These are phyloP conservation scores for Palloptera scutellata DNA, from an alignment of 2,888 invertebrate species.

Conservation along the genomic window DNA sequence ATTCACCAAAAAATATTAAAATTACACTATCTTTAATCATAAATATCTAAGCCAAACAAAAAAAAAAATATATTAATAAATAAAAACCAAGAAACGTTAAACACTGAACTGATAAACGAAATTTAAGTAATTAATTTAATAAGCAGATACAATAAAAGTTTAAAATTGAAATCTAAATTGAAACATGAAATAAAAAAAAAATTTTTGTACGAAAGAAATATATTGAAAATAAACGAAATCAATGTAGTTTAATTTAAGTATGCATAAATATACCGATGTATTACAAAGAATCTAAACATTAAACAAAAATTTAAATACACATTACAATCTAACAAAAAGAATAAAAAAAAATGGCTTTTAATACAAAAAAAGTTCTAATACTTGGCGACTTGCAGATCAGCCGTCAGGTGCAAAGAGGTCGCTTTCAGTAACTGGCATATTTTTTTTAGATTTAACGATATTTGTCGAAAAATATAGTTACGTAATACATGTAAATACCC, in stretches of 20 bases:
- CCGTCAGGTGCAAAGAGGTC: background rate
- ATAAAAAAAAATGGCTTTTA: background rate
- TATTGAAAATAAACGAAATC: background rate
- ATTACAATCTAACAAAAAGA: background rate
- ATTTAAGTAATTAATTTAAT: background rate
- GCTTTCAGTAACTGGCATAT: background rate
- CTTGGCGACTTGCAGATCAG: too few species aligned
- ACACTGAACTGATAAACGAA: constrained; percentile 25
- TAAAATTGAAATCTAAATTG: background rate
- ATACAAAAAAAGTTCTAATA: background rate
- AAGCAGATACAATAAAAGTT: constrained; percentile 8
- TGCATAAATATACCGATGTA: background rate
- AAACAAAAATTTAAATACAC: constrained; percentile 13
- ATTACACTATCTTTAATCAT: too few species aligned
- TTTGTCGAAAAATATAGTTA: background rate
- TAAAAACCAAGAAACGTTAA: background rate
- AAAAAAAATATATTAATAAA: too few species aligned
- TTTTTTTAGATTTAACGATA: background rate
- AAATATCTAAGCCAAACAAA: too few species aligned
- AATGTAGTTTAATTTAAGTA: background rate
- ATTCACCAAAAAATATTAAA: too few species aligned
- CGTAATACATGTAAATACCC: too few species aligned
- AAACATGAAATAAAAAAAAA: background rate
- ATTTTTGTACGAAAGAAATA: background rate
- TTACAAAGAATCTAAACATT: background rate